A percentile compares a stretch with the other conserved stretches of the same genome.
phyloP scores from a whole-genome alignment of 92 coral and sea anemone species.

The Heliopora coerulea region DNA sequence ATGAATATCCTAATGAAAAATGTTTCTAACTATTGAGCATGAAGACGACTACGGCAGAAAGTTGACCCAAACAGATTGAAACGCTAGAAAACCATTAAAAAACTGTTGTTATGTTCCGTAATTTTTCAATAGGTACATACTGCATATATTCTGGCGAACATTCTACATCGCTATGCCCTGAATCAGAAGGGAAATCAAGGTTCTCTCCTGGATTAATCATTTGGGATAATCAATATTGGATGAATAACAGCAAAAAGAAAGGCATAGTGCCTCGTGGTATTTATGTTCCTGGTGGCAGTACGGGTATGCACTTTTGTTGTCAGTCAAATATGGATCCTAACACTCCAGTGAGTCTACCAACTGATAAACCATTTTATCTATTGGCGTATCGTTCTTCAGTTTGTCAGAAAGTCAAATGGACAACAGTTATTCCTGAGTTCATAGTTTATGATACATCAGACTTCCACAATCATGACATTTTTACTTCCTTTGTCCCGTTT shows the following conservation, averaged over 20 bases:
- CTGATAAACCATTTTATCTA: slow-evolving; percentile 33
- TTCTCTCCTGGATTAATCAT: background rate
- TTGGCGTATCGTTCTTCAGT: slow-evolving; percentile 25
- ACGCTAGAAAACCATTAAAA: no score
- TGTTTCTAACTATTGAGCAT: no score
- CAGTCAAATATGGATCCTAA: slow-evolving; percentile 21
- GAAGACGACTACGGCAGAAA: no score
- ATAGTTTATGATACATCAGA: slow-evolving; percentile 22
- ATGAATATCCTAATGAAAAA: no score
- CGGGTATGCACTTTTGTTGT: slow-evolving; percentile 13
- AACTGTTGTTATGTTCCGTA: background rate
- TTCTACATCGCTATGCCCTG: background rate
- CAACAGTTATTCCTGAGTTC: slow-evolving; percentile 22
- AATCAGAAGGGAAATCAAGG: background rate
- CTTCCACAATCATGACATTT: background rate
- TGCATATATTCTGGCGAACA: slow-evolving; percentile 17
- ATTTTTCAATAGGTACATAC: slow-evolving; percentile 8
- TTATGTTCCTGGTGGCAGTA: slow-evolving; percentile 15
- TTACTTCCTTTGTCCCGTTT: background rate
- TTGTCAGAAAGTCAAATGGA: slow-evolving; percentile 35
- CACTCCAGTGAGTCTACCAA: slow-evolving; percentile 17
- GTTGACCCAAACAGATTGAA: no score
- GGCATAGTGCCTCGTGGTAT: slow-evolving; percentile 8
- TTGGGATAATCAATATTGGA: slow-evolving; percentile 21
- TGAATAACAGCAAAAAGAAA: slow-evolving; percentile 26